Conservation (phyloP, 2,888 invertebrate species). For the Uropetala carovei region DNA sequence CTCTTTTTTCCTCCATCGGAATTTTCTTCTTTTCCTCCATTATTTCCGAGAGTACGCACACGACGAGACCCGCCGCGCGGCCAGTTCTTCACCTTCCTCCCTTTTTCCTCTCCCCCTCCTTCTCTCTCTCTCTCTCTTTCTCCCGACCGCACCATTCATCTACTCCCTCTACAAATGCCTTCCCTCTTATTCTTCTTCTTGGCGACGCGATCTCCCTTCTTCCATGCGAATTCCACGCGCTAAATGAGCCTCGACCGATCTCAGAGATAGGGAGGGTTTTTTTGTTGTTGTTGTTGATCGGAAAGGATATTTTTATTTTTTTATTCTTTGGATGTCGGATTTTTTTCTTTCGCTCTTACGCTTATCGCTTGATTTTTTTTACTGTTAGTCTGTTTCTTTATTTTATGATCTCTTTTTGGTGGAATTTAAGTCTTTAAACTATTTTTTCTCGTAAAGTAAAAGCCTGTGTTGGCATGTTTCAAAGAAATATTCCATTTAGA, state of each 20-base stretch:
- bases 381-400: too few relatives aligned
- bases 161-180: slow-evolving; percentile 13
- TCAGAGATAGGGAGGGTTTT: background rate
- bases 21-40: background rate
- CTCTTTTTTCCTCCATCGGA: background rate
- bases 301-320: too few relatives aligned
- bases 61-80: background rate
- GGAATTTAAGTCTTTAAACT: too few relatives aligned
- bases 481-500: too few relatives aligned
- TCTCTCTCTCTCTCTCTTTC: background rate
- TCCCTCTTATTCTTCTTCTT: background rate
- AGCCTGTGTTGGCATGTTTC: too few relatives aligned
- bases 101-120: background rate
- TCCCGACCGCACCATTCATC: slow-evolving; percentile 25
- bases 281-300: too few relatives aligned
- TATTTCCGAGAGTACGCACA: background rate
- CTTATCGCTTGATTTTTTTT: too few relatives aligned
- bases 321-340: too few relatives aligned
- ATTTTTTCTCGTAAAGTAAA: too few relatives aligned
- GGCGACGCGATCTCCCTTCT: background rate
- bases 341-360: too few relatives aligned
- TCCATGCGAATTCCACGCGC: background rate
- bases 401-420: too few relatives aligned
- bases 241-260: slow-evolving; percentile 14
- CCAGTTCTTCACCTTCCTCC: background rate